These are phyloP conservation scores for Anser brachyrhynchus DNA, from an alignment of 2,113 vertebrate species.

Conservation along the genomic window DNA sequence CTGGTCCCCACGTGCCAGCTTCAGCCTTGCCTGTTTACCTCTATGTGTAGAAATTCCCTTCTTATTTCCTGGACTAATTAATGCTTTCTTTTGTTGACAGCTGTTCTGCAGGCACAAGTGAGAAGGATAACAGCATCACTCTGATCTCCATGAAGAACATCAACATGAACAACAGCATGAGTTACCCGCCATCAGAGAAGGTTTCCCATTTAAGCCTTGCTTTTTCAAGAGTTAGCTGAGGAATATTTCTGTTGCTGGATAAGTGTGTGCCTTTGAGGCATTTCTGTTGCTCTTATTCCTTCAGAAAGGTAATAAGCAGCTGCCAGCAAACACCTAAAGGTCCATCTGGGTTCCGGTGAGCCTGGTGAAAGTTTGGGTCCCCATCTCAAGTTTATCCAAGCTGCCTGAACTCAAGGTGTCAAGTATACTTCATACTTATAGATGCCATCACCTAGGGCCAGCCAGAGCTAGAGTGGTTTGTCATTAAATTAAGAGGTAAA, in stretches of 20 bases:
- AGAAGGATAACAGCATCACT: slow-evolving; percentile 82
- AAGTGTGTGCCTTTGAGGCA: neutral
- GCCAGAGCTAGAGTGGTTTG: neutral
- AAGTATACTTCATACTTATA: accelerated
- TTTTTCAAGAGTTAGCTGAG: neutral
- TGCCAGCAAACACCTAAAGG: neutral
- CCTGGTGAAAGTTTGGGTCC: neutral
- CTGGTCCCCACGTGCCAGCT: neutral
- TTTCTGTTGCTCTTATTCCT: neutral
- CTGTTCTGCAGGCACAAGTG: slow-evolving; percentile 70
- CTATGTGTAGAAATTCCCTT: neutral
- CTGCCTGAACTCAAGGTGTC: neutral
- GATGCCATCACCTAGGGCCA: neutral
- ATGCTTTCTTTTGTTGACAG: slow-evolving; percentile 53
- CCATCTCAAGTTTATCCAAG: neutral
- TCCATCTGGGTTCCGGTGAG: neutral
- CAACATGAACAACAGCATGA: slow-evolving; percentile 81
- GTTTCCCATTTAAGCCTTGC: slow-evolving; percentile 10
- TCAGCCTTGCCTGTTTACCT: neutral
- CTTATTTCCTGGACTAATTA: neutral
- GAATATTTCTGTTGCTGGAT: neutral
- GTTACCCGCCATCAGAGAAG: slow-evolving; percentile 61
- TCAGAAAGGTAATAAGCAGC: neutral
- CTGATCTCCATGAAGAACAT: slow-evolving; percentile 86
- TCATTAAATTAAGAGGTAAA: neutral